phyloP scores from a whole-genome alignment of 2,888 invertebrate genomes.

The Drosophila emarginata region DNA sequence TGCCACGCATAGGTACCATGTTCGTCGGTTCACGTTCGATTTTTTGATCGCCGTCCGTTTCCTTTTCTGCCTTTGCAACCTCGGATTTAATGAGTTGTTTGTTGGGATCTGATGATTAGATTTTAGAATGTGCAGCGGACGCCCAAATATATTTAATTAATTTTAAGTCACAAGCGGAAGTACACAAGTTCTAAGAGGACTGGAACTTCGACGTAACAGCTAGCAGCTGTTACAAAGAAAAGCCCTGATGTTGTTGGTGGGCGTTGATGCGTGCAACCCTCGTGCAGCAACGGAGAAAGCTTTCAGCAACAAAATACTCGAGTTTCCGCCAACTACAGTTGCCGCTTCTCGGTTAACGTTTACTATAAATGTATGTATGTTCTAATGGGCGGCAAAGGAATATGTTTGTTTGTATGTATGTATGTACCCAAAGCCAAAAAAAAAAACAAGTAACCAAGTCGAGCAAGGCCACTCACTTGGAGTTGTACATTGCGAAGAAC shows the following conservation, averaged over 20 bases:
- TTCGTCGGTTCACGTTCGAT: slow-evolving; percentile 87
- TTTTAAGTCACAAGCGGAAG: slow-evolving; percentile 66
- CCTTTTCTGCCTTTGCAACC: slow-evolving; percentile 86
- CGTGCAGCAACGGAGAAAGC: slow-evolving; percentile 60
- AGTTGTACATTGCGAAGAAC: slow-evolving; percentile 14
- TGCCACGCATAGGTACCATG: slow-evolving; percentile 65
- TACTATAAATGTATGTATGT: neutral
- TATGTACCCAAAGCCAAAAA: slow-evolving; percentile 32
- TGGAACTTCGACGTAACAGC: slow-evolving; percentile 56
- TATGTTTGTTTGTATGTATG: slow-evolving; percentile 12
- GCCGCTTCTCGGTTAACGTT: slow-evolving; percentile 4
- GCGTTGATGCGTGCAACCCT: slow-evolving; percentile 82
- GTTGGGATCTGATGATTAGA: slow-evolving; percentile 68
- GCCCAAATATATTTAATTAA: slow-evolving; percentile 62
- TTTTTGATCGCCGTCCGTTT: slow-evolving; percentile 88
- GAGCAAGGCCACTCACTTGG: slow-evolving; percentile 61
- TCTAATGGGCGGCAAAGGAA: neutral
- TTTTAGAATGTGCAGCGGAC: slow-evolving; percentile 31
- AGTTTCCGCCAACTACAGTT: slow-evolving; percentile 66
- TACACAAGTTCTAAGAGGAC: slow-evolving; percentile 68
- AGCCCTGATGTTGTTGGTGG: slow-evolving; percentile 78
- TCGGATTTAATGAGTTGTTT: slow-evolving; percentile 84
- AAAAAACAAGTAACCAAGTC: slow-evolving; percentile 51
- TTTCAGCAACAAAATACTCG: slow-evolving; percentile 77
- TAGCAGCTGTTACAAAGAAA: slow-evolving; percentile 62